These are phyloP conservation scores for Babylonia areolata DNA, from an alignment of 1,140 invertebrate species.

Conservation along the genomic window DNA sequence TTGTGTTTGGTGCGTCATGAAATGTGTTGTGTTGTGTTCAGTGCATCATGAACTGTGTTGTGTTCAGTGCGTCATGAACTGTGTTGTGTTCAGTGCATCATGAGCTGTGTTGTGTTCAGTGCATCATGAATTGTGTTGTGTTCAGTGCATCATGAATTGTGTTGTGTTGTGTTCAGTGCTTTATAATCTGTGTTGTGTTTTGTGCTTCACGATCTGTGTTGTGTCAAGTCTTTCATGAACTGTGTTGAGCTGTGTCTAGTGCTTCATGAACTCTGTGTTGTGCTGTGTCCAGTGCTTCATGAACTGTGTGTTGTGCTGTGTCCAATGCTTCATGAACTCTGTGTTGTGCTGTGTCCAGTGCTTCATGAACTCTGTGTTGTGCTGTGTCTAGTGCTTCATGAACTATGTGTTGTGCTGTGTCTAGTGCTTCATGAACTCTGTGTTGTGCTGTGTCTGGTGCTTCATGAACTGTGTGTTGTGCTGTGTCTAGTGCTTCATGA, in stretches of 20 bases:
- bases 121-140: slow-evolving; percentile 87
- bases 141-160: background rate
- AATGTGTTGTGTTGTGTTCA: too few species aligned
- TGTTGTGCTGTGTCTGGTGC: too few species aligned
- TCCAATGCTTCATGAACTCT: background rate
- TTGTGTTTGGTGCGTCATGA: too few species aligned
- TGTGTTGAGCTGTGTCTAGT: too few species aligned
- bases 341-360: too few species aligned
- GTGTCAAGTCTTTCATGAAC: background rate
- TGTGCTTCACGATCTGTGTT: too few species aligned
- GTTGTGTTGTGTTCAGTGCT: too few species aligned
- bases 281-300: too few species aligned
- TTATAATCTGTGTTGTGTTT: slow-evolving; percentile 94
- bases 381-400: too few species aligned
- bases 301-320: background rate
- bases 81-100: too few species aligned
- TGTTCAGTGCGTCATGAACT: background rate
- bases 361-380: slow-evolving; percentile 95
- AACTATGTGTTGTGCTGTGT: background rate
- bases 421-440: background rate
- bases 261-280: slow-evolving; percentile 94
- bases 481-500: too few species aligned
- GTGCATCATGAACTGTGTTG: slow-evolving; percentile 87
- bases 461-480: slow-evolving; percentile 94
- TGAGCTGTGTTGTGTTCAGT: too few species aligned